Conservation (phyloP, 2,113 vertebrate species). For the Elaphurus davidianus region DNA sequence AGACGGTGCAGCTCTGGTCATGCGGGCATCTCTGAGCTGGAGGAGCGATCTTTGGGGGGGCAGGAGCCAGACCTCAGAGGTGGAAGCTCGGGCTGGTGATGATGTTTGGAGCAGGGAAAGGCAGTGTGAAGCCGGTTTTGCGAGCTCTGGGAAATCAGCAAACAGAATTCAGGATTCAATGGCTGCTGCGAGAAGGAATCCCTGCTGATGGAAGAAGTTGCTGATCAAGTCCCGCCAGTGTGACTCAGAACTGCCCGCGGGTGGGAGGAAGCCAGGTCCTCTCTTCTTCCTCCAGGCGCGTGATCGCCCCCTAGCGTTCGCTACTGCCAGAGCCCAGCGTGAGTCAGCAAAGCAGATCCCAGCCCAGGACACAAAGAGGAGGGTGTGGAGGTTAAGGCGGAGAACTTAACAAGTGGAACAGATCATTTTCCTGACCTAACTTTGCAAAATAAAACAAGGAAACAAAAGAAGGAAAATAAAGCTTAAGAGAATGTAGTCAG, state of each 20-base stretch:
- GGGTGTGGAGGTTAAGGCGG: background rate
- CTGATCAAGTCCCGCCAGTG: fast-evolving
- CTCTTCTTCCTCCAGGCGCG: background rate
- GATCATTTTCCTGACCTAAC: background rate
- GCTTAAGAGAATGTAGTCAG: background rate
- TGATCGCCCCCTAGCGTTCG: background rate
- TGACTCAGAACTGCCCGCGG: background rate
- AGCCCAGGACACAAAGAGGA: background rate
- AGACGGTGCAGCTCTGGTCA: fast-evolving
- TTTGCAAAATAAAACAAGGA: background rate
- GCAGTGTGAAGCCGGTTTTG: background rate
- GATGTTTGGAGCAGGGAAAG: background rate
- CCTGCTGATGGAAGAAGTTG: background rate
- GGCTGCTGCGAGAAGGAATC: background rate
- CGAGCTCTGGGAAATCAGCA: background rate
- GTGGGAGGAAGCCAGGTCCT: background rate
- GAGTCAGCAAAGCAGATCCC: background rate
- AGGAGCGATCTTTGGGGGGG: background rate
- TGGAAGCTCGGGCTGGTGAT: background rate
- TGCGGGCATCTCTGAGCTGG: background rate
- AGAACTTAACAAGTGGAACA: background rate
- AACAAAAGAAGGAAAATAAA: background rate
- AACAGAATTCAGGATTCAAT: background rate
- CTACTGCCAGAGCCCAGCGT: background rate
- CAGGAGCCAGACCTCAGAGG: background rate